Evolutionary conservation across 2,113 vertebrate species (phyloP), one percentile per base, ranked within the genome.

Genomic region (Gallinago media): DNA sequence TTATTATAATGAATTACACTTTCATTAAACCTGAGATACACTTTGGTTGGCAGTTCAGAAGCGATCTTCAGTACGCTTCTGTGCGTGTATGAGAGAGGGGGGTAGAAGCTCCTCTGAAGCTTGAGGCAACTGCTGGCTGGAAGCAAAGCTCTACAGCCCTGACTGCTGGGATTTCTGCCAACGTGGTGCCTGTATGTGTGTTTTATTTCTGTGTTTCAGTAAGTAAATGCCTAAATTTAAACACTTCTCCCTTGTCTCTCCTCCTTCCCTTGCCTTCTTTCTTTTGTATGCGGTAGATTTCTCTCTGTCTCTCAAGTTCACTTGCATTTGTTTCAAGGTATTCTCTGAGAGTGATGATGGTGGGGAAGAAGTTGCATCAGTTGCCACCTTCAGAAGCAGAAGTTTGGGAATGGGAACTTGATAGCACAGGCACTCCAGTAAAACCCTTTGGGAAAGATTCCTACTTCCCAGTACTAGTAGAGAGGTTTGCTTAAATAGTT

Each of bases 181-280:
- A 0, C 2, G 5, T 59, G 84, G 32, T 89, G 63, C 93, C 74
- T 78, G 16, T n/a, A 19, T 73, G 16, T 70, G 70, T 76, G 40
- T 62, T 59, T 87, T 67, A 54, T 89, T 12, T 44, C 85, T 84
- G 32, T 25, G 26, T 84, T 95, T 84, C 80, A 81, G 94, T 96
- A 92, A 96, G 96, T 97, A 94, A 93, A 80, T 78, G 36, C 2
- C 61, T 75, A 44, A 55, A 80, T 74, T 95, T 95, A 72, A 80
- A 71, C 38, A 22, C 65, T n/a, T 92, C 2, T 7, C 26, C 13
- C 12, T 52, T 38, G 46, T 62, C 10, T 49, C 23, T 71, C 17
- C 12, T 36, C 38, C 29, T 75, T 79, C 25, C 32, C 25, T 82
- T 56, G 10, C 49, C 32, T 38, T 34, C 67, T 80, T 59, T 42